phyloP scores from a whole-genome alignment of 1,140 invertebrate genomes.

The Mactra quadrangularis region DNA sequence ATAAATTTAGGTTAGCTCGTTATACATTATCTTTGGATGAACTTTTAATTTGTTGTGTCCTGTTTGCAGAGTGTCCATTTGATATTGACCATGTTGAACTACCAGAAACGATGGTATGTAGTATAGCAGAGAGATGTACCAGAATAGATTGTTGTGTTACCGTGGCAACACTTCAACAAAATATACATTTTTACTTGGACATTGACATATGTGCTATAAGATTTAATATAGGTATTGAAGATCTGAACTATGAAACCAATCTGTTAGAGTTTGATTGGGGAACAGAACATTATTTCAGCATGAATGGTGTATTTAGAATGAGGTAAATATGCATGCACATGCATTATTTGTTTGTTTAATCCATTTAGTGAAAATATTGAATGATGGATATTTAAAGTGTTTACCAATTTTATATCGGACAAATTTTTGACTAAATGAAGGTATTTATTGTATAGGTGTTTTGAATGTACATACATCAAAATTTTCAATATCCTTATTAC shows the following conservation, averaged over 20 bases:
- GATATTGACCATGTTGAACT: neutral
- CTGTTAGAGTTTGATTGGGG: conserved; percentile 50
- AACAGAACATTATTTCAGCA: conserved; percentile 6
- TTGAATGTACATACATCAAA: too few species aligned
- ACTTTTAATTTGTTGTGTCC: neutral
- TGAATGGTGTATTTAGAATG: conserved; percentile 23
- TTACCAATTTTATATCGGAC: too few species aligned
- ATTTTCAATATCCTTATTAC: too few species aligned
- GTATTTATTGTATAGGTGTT: too few species aligned
- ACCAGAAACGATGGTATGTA: neutral
- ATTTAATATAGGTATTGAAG: conserved; percentile 17
- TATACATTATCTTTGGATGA: too few species aligned
- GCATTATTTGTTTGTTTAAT: too few species aligned
- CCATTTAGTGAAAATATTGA: too few species aligned
- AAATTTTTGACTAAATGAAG: too few species aligned
- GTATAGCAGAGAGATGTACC: conserved; percentile 29
- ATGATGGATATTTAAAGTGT: too few species aligned
- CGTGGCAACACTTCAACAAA: neutral
- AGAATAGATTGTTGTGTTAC: conserved; percentile 17
- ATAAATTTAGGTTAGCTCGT: too few species aligned
- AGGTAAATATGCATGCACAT: neutral
- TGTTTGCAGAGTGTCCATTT: conserved; percentile 24
- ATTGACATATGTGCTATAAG: conserved; percentile 16
- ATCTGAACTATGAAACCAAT: neutral
- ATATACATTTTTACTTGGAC: conserved; percentile 13